phyloP scores from a whole-genome alignment of 2,113 vertebrate genomes.

The Chiloscyllium plagiosum region DNA sequence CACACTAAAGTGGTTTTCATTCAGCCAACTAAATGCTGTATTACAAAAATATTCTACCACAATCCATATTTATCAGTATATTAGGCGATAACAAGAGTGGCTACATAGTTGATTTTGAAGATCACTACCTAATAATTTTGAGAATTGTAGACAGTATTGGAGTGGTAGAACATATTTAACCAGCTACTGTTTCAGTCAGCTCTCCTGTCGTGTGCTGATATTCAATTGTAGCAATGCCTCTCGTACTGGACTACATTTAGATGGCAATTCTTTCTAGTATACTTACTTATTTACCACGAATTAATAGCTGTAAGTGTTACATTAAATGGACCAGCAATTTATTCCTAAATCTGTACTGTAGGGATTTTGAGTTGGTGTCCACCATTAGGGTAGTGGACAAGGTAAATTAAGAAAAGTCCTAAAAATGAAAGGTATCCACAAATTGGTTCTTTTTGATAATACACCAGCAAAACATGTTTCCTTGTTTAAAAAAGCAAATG shows the following conservation, averaged over 20 bases:
- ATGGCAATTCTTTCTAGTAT: background rate
- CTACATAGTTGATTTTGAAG: no score
- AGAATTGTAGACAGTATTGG: background rate
- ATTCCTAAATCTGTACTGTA: background rate
- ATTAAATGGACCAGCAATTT: background rate
- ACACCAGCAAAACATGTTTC: background rate
- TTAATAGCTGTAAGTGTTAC: no score
- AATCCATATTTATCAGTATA: background rate
- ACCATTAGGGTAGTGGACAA: background rate
- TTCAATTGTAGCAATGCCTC: no score
- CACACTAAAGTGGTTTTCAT: background rate
- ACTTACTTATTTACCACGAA: background rate
- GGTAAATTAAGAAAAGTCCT: no score
- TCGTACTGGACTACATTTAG: background rate
- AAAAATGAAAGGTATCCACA: no score
- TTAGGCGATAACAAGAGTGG: background rate
- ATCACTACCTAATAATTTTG: no score
- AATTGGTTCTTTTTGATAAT: background rate
- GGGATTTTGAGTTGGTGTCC: background rate
- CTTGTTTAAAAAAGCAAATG: background rate
- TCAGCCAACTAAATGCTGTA: background rate
- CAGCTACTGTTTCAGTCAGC: background rate
- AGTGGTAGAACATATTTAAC: background rate
- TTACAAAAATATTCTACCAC: background rate
- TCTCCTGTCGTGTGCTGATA: no score